A percentile compares a stretch with the other conserved stretches of the same genome.
Evolutionary conservation across 2,113 vertebrate species (phyloP).

Genomic region (Piaya cayana): DNA sequence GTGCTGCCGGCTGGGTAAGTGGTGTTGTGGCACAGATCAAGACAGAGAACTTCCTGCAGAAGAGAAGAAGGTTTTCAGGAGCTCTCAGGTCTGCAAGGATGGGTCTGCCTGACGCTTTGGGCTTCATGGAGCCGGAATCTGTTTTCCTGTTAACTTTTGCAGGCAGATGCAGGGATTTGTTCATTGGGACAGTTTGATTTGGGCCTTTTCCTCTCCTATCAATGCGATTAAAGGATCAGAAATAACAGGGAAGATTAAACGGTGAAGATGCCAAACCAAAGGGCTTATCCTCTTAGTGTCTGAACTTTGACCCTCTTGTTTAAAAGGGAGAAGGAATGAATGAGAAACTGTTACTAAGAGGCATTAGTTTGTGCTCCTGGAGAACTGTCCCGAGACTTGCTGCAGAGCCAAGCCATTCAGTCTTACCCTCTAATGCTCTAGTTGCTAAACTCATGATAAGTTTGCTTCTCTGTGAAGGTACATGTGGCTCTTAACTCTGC

Average conservation of each 20-base stretch:
- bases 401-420: not conserved
- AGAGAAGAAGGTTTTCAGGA: not conserved
- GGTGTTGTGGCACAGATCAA: not conserved
- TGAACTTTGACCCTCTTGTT: slow-evolving; percentile 53
- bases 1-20: not conserved
- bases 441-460: not conserved
- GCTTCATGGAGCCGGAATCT: not conserved
- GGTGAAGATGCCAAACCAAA: slow-evolving; percentile 65
- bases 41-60: not conserved
- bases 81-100: not conserved
- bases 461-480: not conserved
- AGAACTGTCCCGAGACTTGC: not conserved
- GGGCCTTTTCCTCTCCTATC: slow-evolving; percentile 58
- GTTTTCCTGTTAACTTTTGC: not conserved
- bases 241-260: slow-evolving; percentile 78
- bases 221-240: slow-evolving; percentile 78
- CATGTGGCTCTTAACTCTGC: not conserved
- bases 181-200: slow-evolving; percentile 39
- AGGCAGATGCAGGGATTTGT: not conserved
- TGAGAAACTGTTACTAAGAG: slow-evolving; percentile 24
- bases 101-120: not conserved
- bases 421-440: not conserved
- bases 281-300: slow-evolving; percentile 76
- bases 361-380: slow-evolving; percentile 26
- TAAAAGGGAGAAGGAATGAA: slow-evolving; percentile 47